Base-by-base conservation (phyloP, 2,797 vertebrate genomes). In the Pelobates cultripes region DNA sequence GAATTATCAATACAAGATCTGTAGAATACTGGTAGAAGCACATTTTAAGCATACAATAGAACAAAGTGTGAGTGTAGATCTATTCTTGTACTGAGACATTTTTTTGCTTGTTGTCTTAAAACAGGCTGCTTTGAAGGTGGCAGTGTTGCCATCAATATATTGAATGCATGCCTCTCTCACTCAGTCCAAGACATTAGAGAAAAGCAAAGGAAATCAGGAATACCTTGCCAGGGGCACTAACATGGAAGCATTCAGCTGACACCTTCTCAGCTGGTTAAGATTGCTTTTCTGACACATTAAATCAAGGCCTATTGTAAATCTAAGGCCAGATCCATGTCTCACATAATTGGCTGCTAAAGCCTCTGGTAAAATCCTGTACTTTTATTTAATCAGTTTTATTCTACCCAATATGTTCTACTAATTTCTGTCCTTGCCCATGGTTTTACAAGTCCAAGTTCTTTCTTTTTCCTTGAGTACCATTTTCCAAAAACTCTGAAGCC, bases 281-380 rank as follows among this genome's bases (percentile, higher is more conserved):
- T 85, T 85, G 78, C 84, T 89, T 88, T 89, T 88, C 84, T 89
- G 88, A 86, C 84, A 85, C 84, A 86, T 66, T 86, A 88, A 88
- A 88, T 88, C 86, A 85, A 86, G 85, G 86, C 88, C 85, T 73
- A 83, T 70, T 89, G 74, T 78, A 84, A 86, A 87, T 85, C 83
- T 76, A 75, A 85, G 84, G 86, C 82, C 43, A 69, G 85, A 88
- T 86, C 86, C 84, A 47, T 76, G 85, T 70, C 75, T 86, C 82
- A 86, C 86, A 80, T 81, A 88, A 84, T 85, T 81, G 85, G 63
- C 55, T 86, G 80, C 79, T 89, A 89, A 83, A 86, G 72, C 77
- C 84, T 51, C 41, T 82, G 76, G 80, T 86, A 85, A 86, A 53
- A 70, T 55, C 3, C 53, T 73, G 53, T 60, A 60, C 53, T 60